Evolutionary conservation across 2,113 vertebrate genomes (phyloP).

Genomic region (Myiozetetes cayanensis): DNA sequence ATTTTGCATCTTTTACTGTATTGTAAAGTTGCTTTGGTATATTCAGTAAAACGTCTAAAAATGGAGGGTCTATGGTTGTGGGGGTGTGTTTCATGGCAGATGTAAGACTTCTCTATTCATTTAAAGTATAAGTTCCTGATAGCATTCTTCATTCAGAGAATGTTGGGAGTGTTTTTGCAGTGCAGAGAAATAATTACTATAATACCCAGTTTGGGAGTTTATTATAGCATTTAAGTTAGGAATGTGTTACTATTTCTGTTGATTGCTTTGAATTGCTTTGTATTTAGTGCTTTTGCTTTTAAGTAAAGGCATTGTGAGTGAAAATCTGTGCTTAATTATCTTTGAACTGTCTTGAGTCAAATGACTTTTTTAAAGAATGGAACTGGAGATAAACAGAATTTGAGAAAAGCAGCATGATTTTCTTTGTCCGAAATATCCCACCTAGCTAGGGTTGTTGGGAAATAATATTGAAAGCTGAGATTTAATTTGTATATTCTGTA

Average conservation of each 20-base stretch:
- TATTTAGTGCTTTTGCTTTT: background rate
- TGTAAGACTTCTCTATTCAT: background rate
- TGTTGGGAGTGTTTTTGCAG: background rate
- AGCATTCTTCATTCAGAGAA: background rate
- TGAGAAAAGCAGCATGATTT: background rate
- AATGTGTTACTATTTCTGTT: background rate
- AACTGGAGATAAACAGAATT: background rate
- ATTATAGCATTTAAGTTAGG: background rate
- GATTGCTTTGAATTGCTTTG: background rate
- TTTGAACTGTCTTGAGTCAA: background rate
- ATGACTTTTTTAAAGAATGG: background rate
- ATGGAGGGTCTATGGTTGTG: rapidly evolving
- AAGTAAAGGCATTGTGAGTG: background rate
- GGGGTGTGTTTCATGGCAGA: background rate
- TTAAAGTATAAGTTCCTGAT: background rate
- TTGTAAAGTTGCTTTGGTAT: background rate
- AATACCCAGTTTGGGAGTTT: background rate
- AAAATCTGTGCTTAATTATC: background rate
- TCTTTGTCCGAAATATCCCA: background rate
- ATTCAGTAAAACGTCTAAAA: background rate
- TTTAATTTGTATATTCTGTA: background rate
- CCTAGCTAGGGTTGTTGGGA: background rate
- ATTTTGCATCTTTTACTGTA: background rate
- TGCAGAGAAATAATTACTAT: background rate
- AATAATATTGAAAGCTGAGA: background rate